Percentiles rank a stretch among this genome's conserved stretches.
Evolutionary conservation across 2,113 vertebrate genomes (phyloP).

Genomic region (Taxidea taxus): DNA sequence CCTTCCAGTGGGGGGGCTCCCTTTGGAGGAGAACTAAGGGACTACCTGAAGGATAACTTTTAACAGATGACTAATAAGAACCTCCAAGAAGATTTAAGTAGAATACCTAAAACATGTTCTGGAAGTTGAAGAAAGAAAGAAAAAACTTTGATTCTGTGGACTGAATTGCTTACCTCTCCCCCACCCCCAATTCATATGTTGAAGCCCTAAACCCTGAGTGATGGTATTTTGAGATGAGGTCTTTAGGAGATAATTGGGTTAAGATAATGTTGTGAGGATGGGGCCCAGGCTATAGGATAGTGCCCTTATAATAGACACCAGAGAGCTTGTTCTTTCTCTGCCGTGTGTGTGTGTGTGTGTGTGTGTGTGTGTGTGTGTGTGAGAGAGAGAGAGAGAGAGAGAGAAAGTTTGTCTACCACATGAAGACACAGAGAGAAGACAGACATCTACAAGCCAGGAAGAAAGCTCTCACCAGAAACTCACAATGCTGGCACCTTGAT

Average conservation of each 20-base stretch:
- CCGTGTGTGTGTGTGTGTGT: not conserved
- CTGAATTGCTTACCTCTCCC: not conserved
- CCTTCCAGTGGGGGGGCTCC: not conserved
- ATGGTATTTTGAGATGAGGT: not conserved
- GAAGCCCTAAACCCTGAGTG: not conserved
- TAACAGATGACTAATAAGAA: not conserved
- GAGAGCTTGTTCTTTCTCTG: not conserved
- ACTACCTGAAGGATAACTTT: not conserved
- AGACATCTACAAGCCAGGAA: not conserved
- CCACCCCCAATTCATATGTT: not conserved
- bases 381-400: too few species aligned
- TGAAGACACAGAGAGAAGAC: not conserved
- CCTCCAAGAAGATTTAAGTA: not conserved
- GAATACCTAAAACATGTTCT: not conserved
- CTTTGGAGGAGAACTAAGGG: not conserved
- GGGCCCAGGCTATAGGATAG: not conserved
- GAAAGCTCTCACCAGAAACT: not conserved
- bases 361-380: not conserved
- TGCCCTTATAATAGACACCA: not conserved
- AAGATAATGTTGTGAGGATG: not conserved
- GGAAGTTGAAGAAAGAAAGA: not conserved
- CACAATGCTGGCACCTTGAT: not conserved
- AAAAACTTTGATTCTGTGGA: not conserved
- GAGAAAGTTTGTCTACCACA: not conserved
- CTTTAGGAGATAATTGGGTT: not conserved